Base-by-base conservation (phyloP, 1,140 invertebrate species). In the Phymastichus coffea region DNA sequence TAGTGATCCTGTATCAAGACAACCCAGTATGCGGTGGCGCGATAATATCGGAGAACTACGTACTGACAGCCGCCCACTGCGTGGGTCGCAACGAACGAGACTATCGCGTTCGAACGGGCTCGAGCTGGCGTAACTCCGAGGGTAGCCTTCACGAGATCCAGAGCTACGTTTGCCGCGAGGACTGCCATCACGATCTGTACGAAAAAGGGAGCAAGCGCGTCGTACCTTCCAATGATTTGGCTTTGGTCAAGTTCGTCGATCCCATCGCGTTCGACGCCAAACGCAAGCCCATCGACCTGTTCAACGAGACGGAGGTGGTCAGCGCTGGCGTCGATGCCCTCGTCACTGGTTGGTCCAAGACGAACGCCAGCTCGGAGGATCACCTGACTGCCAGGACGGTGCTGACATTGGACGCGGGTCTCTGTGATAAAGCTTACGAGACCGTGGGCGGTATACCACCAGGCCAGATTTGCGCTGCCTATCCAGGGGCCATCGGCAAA, bases 381-480 rank as follows among this genome's bases (percentile, higher is more conserved):
- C 59, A 81, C 0, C 68, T 71, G 3, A 74, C 64, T 1, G 78
- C 77, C 1, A n/a, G n/a, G n/a, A 55, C 49, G 0, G 72, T 83
- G 4, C 81, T 80, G 0, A 66, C 77, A 8, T 57, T 82, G 1
- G 63, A 64, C 14, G 71, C 73, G 23, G 26, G 35, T 0, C 7
- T 51, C 3, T 83, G 81, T 64, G 55, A 40, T 6, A 17, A 61
- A 3, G 72, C 72, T 0, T 82, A 81, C 48, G 10, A 14, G 7
- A 12, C 2, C 2, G 68, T 64, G 33, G 73, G 69, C 2, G 67
- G 72, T 3, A 80, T 92, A n/a, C 85, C 85, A 1, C 71, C 82
- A 8, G 84, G 83, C 9, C 88, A 90, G 84, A 73, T 91, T 25
- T 92, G 90, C 72, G 89, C 89, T 30, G 88, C 87, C 3, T 82